A percentile compares a stretch with the other conserved stretches of the same genome.
Evolutionary conservation across 2,113 vertebrate species (phyloP).

Genomic region (Poeciliopsis prolifica): DNA sequence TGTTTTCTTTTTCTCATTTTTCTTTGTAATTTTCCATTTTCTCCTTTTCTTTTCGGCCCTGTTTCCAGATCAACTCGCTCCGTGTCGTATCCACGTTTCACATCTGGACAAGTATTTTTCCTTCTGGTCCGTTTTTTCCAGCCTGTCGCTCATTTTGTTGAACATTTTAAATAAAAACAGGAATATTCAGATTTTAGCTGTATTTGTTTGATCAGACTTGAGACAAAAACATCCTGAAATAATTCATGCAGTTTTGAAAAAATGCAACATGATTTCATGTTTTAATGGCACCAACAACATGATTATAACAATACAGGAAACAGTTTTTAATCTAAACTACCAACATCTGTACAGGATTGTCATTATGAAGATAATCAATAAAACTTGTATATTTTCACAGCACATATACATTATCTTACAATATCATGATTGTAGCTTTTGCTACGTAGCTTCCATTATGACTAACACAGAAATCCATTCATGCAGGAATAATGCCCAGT

Average conservation of each 20-base stretch:
- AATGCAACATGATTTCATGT: slow-evolving; percentile 21
- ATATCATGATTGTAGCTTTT: slow-evolving; percentile 61
- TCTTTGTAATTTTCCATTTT: too few relatives aligned
- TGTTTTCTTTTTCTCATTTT: too few relatives aligned
- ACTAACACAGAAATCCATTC: slow-evolving; percentile 75
- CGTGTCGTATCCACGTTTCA: too few relatives aligned
- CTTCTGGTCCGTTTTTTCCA: too few relatives aligned
- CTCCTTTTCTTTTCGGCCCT: too few relatives aligned
- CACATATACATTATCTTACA: slow-evolving; percentile 78
- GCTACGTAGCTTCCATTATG: slow-evolving; percentile 74
- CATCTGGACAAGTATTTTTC: too few relatives aligned
- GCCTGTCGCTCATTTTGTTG: too few relatives aligned
- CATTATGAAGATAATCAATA: slow-evolving; percentile 78
- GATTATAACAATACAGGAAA: slow-evolving; percentile 71
- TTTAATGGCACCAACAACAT: slow-evolving; percentile 80
- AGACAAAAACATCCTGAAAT: too few relatives aligned
- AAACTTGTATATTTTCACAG: slow-evolving; percentile 67
- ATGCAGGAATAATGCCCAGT: slow-evolving; percentile 82
- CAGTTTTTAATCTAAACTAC: slow-evolving; percentile 69
- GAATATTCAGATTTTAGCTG: too few relatives aligned
- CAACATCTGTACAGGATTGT: slow-evolving; percentile 81
- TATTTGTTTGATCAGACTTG: too few relatives aligned
- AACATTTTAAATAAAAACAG: too few relatives aligned
- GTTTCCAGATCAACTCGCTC: too few relatives aligned
- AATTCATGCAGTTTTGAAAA: background rate